phyloP scores from a whole-genome alignment of 2,113 vertebrate species.

The Spea multiplicata region DNA sequence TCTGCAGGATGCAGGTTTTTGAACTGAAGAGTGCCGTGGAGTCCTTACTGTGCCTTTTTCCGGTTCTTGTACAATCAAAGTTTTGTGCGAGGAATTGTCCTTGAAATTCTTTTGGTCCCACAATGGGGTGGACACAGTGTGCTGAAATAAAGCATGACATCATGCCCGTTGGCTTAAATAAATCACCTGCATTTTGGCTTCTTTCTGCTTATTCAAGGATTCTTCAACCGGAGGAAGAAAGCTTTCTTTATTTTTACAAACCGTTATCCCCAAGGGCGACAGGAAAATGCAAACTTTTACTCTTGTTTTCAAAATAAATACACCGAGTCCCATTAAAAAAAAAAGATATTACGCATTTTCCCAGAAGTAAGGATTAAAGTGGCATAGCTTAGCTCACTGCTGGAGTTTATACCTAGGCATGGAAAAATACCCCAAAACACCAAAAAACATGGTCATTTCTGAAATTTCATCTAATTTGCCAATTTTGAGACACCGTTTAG shows the following conservation, averaged over 20 bases:
- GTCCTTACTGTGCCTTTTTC: slow-evolving; percentile 79
- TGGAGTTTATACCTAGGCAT: not conserved
- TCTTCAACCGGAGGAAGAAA: slow-evolving; percentile 76
- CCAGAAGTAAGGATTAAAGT: slow-evolving; percentile 3
- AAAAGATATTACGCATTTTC: not conserved
- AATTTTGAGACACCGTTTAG: no score
- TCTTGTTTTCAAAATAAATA: slow-evolving; percentile 97
- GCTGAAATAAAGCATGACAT: slow-evolving; percentile 89
- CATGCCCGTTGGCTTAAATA: slow-evolving; percentile 91
- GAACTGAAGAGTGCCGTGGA: slow-evolving; percentile 75
- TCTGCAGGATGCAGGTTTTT: slow-evolving; percentile 81
- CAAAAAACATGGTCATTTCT: no score
- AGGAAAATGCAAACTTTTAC: slow-evolving; percentile 79
- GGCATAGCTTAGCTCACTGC: slow-evolving; percentile 47
- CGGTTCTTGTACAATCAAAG: slow-evolving; percentile 81
- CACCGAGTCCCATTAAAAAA: slow-evolving; percentile 54
- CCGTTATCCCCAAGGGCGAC: slow-evolving; percentile 72
- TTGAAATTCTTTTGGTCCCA: slow-evolving; percentile 95
- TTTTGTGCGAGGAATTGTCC: slow-evolving; percentile 88
- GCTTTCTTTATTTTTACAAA: slow-evolving; percentile 74
- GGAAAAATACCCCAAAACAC: no score
- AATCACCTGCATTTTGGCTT: slow-evolving; percentile 88
- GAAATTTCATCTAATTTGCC: no score
- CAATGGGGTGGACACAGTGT: slow-evolving; percentile 85
- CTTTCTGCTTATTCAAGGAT: slow-evolving; percentile 78